These are phyloP conservation scores for Steinernema khuongi DNA, from an alignment of 1,140 invertebrate genomes.

Conservation along the genomic window DNA sequence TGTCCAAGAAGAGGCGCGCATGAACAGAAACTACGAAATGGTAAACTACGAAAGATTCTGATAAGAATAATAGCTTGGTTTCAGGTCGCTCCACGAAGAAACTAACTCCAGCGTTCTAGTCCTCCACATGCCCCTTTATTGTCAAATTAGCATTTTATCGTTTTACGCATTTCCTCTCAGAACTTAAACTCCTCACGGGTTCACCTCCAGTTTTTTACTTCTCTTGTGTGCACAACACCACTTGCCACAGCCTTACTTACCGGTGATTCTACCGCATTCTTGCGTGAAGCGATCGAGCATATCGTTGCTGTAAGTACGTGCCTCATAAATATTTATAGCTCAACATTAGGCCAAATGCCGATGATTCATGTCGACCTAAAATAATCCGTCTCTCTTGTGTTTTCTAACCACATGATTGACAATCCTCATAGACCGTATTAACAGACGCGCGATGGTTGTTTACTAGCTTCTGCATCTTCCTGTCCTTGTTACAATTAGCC, in stretches of 20 bases:
- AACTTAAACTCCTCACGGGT: neutral
- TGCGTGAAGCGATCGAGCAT: neutral
- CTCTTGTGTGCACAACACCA: neutral
- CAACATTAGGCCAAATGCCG: too few species aligned
- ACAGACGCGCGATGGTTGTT: too few species aligned
- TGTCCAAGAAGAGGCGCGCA: neutral
- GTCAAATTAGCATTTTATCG: neutral
- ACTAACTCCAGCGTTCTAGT: too few species aligned
- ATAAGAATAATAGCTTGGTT: too few species aligned
- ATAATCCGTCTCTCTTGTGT: too few species aligned
- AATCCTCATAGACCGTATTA: too few species aligned
- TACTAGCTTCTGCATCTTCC: too few species aligned
- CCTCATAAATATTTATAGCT: too few species aligned
- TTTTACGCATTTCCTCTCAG: neutral
- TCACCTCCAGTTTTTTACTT: neutral
- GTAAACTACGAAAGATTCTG: too few species aligned
- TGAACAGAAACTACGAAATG: slow-evolving; percentile 5
- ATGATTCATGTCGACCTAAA: too few species aligned
- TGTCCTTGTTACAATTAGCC: too few species aligned
- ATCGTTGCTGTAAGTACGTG: neutral
- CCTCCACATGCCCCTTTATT: neutral
- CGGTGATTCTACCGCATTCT: neutral
- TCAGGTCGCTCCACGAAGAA: neutral
- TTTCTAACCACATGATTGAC: too few species aligned
- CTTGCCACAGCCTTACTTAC: slow-evolving; percentile 2